Evolutionary conservation across 2,797 vertebrate genomes (phyloP).

Genomic region (Peromyscus eremicus): DNA sequence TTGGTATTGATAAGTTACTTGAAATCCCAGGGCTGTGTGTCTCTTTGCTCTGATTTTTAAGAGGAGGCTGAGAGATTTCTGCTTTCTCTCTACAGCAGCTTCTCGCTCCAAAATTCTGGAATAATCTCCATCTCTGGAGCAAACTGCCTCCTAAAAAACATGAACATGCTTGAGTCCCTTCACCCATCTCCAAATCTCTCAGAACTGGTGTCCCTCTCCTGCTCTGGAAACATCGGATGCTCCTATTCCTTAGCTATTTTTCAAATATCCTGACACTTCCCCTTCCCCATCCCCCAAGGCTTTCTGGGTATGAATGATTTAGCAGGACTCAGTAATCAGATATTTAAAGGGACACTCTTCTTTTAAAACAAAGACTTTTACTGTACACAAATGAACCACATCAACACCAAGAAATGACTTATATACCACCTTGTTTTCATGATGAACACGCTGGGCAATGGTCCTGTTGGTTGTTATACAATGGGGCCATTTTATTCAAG

Average conservation of each 20-base stretch:
- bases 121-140: conserved; percentile 41
- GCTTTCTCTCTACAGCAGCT: background rate
- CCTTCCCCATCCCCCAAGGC: conserved; percentile 16
- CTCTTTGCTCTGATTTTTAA: background rate
- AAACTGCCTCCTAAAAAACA: conserved; percentile 29
- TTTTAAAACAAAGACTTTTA: conserved; percentile 54
- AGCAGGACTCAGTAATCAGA: conserved; percentile 30
- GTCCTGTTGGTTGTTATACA: background rate
- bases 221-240: background rate
- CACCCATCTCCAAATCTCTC: background rate
- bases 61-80: background rate
- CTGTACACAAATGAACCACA: conserved; percentile 9
- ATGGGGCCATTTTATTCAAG: background rate
- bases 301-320: conserved; percentile 64
- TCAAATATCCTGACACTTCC: conserved; percentile 42
- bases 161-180: background rate
- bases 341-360: conserved; percentile 68
- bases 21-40: background rate
- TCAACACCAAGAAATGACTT: background rate
- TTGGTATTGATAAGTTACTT: background rate
- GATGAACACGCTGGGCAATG: background rate
- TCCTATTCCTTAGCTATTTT: conserved; percentile 53
- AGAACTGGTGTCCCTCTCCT: conserved; percentile 19
- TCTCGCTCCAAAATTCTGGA: conserved; percentile 28
- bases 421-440: background rate